Percentiles rank a stretch among this genome's conserved stretches.
Evolutionary conservation across 2,797 vertebrate species (phyloP).

Genomic region (Sebastes itinus): DNA sequence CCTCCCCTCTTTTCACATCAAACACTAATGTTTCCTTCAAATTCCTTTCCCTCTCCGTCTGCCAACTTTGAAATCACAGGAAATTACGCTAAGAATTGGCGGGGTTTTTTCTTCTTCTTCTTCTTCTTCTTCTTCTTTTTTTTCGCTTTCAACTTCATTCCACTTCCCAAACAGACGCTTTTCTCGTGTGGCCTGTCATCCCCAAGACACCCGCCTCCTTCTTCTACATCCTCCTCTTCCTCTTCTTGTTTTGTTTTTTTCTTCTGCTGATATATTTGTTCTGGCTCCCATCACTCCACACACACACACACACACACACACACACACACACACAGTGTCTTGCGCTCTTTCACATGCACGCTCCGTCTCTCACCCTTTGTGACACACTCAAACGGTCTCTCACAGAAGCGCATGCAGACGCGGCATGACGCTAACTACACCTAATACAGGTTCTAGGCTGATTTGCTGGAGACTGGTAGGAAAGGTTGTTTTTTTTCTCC

Average conservation of each 20-base stretch:
- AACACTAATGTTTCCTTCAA: slow-evolving; percentile 85
- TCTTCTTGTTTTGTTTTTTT: slow-evolving; percentile 1
- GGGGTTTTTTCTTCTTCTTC: background rate
- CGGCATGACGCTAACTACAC: slow-evolving; percentile 40
- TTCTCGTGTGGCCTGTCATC: slow-evolving; percentile 72
- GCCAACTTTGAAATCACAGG: slow-evolving; percentile 86
- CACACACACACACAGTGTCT: background rate
- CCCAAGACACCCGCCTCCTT: slow-evolving; percentile 54
- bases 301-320: slow-evolving; percentile 21
- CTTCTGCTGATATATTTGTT: slow-evolving; percentile 67
- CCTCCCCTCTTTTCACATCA: slow-evolving; percentile 77
- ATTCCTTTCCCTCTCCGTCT: slow-evolving; percentile 82
- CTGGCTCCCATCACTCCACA: slow-evolving; percentile 45
- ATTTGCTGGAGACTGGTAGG: slow-evolving; percentile 38
- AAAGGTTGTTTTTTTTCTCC: background rate
- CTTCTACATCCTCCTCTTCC: slow-evolving; percentile 41
- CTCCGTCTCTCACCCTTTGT: slow-evolving; percentile 20
- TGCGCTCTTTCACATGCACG: background rate
- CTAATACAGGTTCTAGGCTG: slow-evolving; percentile 44
- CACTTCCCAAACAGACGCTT: slow-evolving; percentile 72
- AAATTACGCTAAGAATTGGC: slow-evolving; percentile 84
- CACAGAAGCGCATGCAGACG: slow-evolving; percentile 13
- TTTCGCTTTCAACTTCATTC: slow-evolving; percentile 77
- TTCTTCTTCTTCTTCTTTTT: background rate
- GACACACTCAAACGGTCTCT: slow-evolving; percentile 38